These are phyloP conservation scores for Atractosteus spatula DNA, from an alignment of 2,113 vertebrate genomes.

Conservation along the genomic window DNA sequence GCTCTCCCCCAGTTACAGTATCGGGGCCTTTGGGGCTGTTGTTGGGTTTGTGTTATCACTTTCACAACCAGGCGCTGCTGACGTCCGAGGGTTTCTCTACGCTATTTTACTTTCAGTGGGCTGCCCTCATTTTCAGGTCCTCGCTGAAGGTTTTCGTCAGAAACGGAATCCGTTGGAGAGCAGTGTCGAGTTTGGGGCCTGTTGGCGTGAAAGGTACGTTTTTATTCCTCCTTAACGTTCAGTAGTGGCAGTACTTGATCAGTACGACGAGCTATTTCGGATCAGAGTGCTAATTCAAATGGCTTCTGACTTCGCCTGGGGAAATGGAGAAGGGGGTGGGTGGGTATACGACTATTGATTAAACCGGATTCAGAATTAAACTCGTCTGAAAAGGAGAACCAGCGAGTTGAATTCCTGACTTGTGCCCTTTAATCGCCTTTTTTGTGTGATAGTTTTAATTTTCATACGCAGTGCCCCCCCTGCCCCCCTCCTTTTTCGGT, in stretches of 20 bases:
- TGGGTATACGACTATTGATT: neutral
- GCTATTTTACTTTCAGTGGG: constrained; percentile 3
- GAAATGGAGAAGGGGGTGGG: constrained; percentile 1
- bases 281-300: constrained; percentile 4
- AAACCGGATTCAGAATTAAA: too few relatives aligned
- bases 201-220: constrained; percentile 13
- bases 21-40: constrained; percentile 16
- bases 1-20: constrained; percentile 13
- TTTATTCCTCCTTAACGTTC: neutral
- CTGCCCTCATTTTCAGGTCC: constrained; percentile 11
- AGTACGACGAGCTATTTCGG: neutral
- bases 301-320: neutral
- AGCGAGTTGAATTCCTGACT: too few relatives aligned
- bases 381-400: too few relatives aligned
- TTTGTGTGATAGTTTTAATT: too few relatives aligned
- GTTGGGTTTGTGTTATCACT: constrained; percentile 53
- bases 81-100: constrained; percentile 2
- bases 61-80: constrained; percentile 48
- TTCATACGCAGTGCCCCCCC: too few relatives aligned
- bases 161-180: neutral
- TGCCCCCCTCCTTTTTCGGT: too few relatives aligned
- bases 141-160: constrained; percentile 1
- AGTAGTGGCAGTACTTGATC: constrained; percentile 1
- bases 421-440: too few relatives aligned
- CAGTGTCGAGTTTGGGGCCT: neutral